phyloP scores from a whole-genome alignment of 2,888 invertebrate genomes.

The Exocentrus adspersus region DNA sequence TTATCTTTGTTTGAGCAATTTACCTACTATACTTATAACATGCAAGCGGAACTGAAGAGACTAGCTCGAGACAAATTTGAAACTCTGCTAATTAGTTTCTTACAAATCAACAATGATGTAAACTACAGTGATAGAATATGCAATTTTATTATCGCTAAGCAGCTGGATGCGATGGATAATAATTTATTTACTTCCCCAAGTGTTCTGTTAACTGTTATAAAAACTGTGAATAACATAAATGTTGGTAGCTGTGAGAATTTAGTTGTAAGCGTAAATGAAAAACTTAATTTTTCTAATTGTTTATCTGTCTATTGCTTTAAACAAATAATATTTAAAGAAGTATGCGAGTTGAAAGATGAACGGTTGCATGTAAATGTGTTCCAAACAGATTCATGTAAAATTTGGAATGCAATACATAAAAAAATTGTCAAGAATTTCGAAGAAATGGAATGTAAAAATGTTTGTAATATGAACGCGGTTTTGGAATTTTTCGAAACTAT shows the following conservation, averaged over 20 bases:
- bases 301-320: conserved; percentile 34
- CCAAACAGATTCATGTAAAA: conserved; percentile 31
- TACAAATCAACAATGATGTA: conserved; percentile 30
- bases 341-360: conserved; percentile 26
- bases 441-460: conserved; percentile 21
- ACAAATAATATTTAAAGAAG: conserved; percentile 36
- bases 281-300: conserved; percentile 30
- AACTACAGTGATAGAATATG: conserved; percentile 34
- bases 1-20: conserved; percentile 51
- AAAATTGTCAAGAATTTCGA: conserved; percentile 30
- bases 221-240: conserved; percentile 9
- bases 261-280: background rate
- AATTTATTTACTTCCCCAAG: conserved; percentile 27
- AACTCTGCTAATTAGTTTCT: conserved; percentile 36
- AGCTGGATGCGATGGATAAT: conserved; percentile 8
- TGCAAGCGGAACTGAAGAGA: conserved; percentile 33
- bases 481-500: conserved; percentile 33
- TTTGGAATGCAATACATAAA: conserved; percentile 42
- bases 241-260: background rate
- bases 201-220: conserved; percentile 31
- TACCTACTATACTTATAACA: conserved; percentile 50
- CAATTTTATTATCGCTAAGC: conserved; percentile 30
- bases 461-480: conserved; percentile 26
- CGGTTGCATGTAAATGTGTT: conserved; percentile 33
- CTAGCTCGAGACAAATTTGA: conserved; percentile 44